Evolutionary conservation across 2,113 vertebrate species (phyloP).

Genomic region (Paradisaea rubra): DNA sequence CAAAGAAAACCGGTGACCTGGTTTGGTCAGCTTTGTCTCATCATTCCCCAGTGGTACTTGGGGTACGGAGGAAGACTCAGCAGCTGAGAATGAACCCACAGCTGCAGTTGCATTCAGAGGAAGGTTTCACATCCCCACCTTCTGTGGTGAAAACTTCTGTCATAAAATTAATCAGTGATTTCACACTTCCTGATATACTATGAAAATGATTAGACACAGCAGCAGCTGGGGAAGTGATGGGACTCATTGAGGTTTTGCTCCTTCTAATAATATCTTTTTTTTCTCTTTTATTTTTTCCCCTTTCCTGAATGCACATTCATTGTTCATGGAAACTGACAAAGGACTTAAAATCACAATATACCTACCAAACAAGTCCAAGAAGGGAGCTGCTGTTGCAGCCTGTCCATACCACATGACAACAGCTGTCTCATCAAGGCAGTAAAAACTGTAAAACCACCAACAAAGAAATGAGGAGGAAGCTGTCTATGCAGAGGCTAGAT

Average conservation of each 20-base stretch:
- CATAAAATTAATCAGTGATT: constrained; percentile 38
- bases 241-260: background rate
- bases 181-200: constrained; percentile 42
- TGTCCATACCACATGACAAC: background rate
- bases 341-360: background rate
- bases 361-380: background rate
- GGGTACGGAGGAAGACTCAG: background rate
- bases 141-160: constrained; percentile 38
- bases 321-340: background rate
- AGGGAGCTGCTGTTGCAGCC: background rate
- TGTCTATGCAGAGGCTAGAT: background rate
- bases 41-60: background rate
- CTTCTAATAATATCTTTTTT: background rate
- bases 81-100: background rate
- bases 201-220: constrained; percentile 46
- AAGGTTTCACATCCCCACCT: background rate
- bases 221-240: constrained; percentile 1
- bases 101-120: background rate
- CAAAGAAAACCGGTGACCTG: background rate
- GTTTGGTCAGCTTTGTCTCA: background rate
- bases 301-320: background rate
- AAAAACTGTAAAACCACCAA: background rate
- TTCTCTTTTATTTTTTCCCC: background rate
- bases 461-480: background rate
- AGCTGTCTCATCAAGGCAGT: background rate